Conservation (phyloP, 2,113 vertebrate genomes). For the Pardalotus punctatus region DNA sequence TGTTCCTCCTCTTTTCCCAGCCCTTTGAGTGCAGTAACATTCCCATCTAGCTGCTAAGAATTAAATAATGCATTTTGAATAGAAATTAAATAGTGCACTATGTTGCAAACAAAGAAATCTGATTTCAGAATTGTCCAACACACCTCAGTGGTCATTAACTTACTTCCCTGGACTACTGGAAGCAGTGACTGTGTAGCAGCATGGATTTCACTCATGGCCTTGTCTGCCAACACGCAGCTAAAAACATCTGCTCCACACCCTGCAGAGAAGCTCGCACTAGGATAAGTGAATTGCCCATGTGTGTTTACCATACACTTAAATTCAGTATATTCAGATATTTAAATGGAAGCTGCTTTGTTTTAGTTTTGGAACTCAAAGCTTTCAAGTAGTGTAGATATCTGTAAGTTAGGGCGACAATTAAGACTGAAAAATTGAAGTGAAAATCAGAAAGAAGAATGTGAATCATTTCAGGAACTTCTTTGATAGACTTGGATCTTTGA, state of each 20-base stretch:
- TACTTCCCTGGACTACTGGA: neutral
- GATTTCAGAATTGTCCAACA: neutral
- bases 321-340: neutral
- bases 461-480: neutral
- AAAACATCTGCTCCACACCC: neutral
- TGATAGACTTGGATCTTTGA: neutral
- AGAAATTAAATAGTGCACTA: neutral
- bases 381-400: neutral
- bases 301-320: neutral
- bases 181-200: neutral
- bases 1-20: neutral
- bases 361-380: neutral
- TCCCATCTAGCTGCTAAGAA: neutral
- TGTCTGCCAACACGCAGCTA: neutral
- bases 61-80: neutral
- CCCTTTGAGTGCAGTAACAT: neutral
- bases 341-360: neutral
- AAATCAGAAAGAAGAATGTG: conserved; percentile 19
- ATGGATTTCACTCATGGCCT: neutral
- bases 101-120: neutral
- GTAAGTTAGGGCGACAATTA: neutral
- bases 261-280: neutral
- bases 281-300: neutral
- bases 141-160: neutral
- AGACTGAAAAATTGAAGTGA: neutral